These are phyloP conservation scores for Eupithecia subumbrata DNA, from an alignment of 2,888 invertebrate species.

Conservation along the genomic window DNA sequence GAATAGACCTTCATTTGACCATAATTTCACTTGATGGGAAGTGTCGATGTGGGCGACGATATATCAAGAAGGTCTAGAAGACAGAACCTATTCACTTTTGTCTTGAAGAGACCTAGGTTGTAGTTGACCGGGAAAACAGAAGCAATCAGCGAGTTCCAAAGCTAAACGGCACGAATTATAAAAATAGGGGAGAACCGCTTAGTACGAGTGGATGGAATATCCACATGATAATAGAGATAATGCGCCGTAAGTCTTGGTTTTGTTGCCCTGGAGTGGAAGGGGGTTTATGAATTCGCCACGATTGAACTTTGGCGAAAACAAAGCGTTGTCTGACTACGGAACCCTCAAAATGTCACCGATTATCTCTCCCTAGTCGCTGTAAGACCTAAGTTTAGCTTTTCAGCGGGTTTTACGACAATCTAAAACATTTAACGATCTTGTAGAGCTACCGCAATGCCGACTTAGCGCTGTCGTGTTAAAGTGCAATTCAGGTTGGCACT, in stretches of 20 bases:
- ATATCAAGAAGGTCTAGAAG: neutral
- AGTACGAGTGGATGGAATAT: neutral
- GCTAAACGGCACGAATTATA: neutral
- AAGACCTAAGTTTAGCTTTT: constrained; percentile 14
- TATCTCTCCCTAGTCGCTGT: constrained; percentile 13
- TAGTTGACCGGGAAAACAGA: neutral
- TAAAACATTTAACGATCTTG: constrained; percentile 35
- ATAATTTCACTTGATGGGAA: neutral
- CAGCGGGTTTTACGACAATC: constrained; percentile 33
- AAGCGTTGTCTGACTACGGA: neutral
- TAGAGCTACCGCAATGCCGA: constrained; percentile 48
- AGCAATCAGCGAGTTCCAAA: neutral
- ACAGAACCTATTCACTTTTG: neutral
- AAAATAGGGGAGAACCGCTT: neutral
- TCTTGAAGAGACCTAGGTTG: neutral
- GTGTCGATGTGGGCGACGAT: neutral
- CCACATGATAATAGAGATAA: neutral
- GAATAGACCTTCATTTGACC: neutral
- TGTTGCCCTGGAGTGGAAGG: neutral
- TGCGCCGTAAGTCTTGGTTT: neutral
- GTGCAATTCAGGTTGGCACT: constrained; percentile 47
- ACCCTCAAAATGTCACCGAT: constrained; percentile 7
- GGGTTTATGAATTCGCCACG: neutral
- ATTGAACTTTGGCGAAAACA: neutral
- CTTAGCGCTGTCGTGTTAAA: constrained; percentile 52